Conservation (phyloP, 2,888 invertebrate species). For the Lepas anatifera region DNA sequence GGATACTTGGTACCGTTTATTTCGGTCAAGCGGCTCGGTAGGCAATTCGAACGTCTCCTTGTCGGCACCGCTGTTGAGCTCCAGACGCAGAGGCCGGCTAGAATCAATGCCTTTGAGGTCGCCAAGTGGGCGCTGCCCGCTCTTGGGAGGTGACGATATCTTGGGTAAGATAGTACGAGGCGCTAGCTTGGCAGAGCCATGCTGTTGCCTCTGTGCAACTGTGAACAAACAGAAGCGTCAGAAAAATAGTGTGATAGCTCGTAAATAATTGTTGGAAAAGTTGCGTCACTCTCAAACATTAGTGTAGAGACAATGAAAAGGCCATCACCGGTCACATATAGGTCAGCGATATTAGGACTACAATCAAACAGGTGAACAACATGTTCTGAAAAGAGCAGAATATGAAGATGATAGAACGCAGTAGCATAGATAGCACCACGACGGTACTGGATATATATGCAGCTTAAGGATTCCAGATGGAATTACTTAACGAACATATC, state of each 20-base stretch:
- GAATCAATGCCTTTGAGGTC: constrained; percentile 32
- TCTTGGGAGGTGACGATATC: neutral
- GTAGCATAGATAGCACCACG: too few species aligned
- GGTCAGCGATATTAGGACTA: too few species aligned
- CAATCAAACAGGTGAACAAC: too few species aligned
- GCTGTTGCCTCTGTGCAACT: constrained; percentile 41
- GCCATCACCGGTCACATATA: too few species aligned
- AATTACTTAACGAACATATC: constrained; percentile 41
- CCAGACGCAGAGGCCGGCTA: constrained; percentile 41
- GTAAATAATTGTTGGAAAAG: too few species aligned
- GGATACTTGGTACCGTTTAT: constrained; percentile 82
- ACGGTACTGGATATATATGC: neutral
- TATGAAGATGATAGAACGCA: too few species aligned
- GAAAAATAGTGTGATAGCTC: too few species aligned
- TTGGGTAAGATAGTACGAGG: constrained; percentile 14
- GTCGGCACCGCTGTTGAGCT: constrained; percentile 70
- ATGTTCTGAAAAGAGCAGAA: too few species aligned
- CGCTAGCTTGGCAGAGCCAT: constrained; percentile 52
- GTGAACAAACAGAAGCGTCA: too few species aligned
- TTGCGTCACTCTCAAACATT: too few species aligned
- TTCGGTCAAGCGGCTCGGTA: constrained; percentile 71
- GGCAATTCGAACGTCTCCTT: constrained; percentile 71
- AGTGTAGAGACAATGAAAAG: too few species aligned
- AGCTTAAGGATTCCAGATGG: neutral
- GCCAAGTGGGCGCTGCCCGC: constrained; percentile 23